These are phyloP conservation scores for Monodelphis domestica DNA, from an alignment of 2,797 vertebrate genomes.

Conservation along the genomic window DNA sequence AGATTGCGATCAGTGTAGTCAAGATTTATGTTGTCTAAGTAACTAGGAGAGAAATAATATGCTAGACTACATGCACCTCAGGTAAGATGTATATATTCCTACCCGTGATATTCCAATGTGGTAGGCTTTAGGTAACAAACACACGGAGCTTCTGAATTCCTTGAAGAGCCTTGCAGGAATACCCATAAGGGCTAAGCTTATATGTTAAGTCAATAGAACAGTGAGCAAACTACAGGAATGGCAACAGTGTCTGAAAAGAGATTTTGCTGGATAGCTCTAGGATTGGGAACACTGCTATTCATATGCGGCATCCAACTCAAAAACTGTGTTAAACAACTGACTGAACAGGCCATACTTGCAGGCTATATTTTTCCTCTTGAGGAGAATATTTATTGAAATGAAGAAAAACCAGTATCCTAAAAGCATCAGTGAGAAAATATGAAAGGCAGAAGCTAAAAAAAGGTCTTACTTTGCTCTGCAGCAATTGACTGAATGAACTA, in stretches of 20 bases:
- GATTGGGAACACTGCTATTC: not conserved
- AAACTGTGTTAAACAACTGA: not conserved
- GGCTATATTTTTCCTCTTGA: not conserved
- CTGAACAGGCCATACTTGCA: not conserved
- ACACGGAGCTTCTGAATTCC: not conserved
- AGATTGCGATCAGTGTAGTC: not conserved
- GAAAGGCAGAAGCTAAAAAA: not conserved
- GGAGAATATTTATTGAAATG: slow-evolving; percentile 1
- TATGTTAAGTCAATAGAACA: slow-evolving; percentile 50
- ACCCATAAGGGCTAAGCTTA: not conserved
- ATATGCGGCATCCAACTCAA: not conserved
- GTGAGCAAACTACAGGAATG: slow-evolving; percentile 35
- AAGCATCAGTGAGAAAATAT: not conserved
- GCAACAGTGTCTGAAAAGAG: slow-evolving; percentile 21
- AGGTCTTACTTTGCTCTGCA: not conserved
- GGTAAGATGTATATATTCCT: not conserved
- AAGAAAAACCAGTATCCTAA: slow-evolving; percentile 4
- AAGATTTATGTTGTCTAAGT: not conserved
- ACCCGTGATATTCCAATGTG: not conserved
- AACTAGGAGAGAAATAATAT: not conserved
- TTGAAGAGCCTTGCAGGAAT: slow-evolving; percentile 33
- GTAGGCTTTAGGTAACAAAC: slow-evolving; percentile 1
- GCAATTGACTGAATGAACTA: not conserved
- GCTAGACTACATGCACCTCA: not conserved
- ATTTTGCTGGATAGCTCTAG: slow-evolving; percentile 29